phyloP scores from a whole-genome alignment of 2,113 vertebrate genomes.

The Scortum barcoo region DNA sequence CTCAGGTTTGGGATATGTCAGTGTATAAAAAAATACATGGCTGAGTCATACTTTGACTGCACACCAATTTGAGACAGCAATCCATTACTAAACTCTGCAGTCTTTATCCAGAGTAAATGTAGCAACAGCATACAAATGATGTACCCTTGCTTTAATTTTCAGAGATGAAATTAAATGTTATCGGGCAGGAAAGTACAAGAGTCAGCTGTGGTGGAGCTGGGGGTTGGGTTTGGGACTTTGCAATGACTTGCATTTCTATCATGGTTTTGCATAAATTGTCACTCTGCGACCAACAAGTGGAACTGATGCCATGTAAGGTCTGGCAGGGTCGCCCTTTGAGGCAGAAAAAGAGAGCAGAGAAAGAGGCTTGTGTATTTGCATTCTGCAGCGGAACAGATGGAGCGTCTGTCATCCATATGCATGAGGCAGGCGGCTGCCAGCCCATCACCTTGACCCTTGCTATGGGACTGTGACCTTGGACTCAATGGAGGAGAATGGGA shows the following conservation, averaged over 20 bases:
- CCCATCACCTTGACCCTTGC: conserved; percentile 82
- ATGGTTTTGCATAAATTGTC: conserved; percentile 62
- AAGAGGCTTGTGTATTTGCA: conserved; percentile 71
- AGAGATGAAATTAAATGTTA: not conserved
- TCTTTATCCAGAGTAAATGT: conserved; percentile 8
- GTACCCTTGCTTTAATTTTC: conserved; percentile 1
- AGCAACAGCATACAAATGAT: conserved; percentile 29
- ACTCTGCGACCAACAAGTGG: conserved; percentile 68
- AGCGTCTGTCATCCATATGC: conserved; percentile 80
- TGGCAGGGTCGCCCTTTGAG: conserved; percentile 66
- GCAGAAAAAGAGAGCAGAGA: conserved; percentile 59
- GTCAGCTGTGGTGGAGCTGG: not conserved
- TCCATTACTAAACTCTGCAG: conserved; percentile 15
- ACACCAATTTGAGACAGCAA: conserved; percentile 19
- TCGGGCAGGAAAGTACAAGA: conserved; percentile 16
- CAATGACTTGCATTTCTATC: conserved; percentile 61
- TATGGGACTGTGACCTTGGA: conserved; percentile 73
- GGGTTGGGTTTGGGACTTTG: conserved; percentile 8
- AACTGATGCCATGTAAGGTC: conserved; percentile 70
- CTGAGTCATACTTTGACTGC: conserved; percentile 16
- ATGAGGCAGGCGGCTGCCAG: conserved; percentile 74
- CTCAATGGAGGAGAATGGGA: conserved; percentile 74
- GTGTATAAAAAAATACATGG: not conserved
- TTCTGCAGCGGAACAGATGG: conserved; percentile 80
- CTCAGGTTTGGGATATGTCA: not conserved